These are phyloP conservation scores for Sinocyclocheilus maitianheensis DNA, from an alignment of 2,113 vertebrate genomes.

Conservation along the genomic window DNA sequence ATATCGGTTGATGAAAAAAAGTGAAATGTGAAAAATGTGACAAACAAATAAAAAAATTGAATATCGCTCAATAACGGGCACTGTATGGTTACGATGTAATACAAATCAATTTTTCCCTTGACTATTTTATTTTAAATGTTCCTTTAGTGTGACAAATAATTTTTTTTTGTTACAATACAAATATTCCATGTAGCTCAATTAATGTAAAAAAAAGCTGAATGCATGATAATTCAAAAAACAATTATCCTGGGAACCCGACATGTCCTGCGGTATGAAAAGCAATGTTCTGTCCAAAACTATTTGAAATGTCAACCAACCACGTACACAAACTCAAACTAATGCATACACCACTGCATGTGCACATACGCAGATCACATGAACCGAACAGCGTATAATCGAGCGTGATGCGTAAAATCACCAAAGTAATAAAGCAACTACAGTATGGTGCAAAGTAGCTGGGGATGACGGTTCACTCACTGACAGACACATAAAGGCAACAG, in stretches of 20 bases:
- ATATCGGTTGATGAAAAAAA: not conserved
- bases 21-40: too few species aligned
- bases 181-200: not conserved
- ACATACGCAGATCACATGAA: not conserved
- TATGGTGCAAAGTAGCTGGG: not conserved
- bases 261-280: not conserved
- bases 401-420: not conserved
- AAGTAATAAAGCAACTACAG: constrained; percentile 9
- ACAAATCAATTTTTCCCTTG: not conserved
- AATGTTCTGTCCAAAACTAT: not conserved
- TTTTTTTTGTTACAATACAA: not conserved
- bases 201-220: not conserved
- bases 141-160: not conserved
- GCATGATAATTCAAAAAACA: not conserved
- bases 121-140: not conserved
- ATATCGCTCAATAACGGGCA: not conserved
- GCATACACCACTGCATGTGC: not conserved
- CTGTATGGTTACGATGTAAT: not conserved
- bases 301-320: not conserved
- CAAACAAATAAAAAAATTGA: too few species aligned
- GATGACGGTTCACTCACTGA: not conserved
- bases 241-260: not conserved
- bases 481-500: not conserved
- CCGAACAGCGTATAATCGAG: not conserved
- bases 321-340: not conserved